Percentiles rank a stretch among this genome's conserved stretches.
phyloP scores from a whole-genome alignment of 23 tunicate species.

The Ascidia mentula region DNA sequence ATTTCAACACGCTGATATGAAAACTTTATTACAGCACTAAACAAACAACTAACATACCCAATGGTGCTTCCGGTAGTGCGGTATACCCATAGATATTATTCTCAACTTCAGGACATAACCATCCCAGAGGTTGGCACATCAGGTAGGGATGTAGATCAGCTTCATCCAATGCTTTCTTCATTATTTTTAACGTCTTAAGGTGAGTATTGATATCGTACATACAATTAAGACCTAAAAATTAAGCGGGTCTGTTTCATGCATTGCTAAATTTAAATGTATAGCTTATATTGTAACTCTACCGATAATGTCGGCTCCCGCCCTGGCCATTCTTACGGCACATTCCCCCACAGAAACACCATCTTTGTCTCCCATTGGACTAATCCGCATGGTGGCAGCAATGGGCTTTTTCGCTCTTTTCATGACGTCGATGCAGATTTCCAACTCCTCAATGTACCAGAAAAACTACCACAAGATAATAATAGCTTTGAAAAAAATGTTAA shows the following conservation, averaged over 20 bases:
- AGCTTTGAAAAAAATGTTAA: no score
- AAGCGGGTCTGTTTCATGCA: no score
- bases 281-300: no score
- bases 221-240: slow-evolving; percentile 80
- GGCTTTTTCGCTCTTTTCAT: slow-evolving; percentile 32
- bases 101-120: slow-evolving; percentile 86
- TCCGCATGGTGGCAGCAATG: slow-evolving; percentile 51
- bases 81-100: slow-evolving; percentile 47
- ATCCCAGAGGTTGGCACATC: slow-evolving; percentile 89
- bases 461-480: no score
- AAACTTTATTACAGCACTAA: no score
- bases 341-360: slow-evolving; percentile 62
- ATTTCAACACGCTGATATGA: no score
- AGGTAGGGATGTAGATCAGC: slow-evolving; percentile 66
- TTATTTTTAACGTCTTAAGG: slow-evolving; percentile 56
- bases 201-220: slow-evolving; percentile 56
- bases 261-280: no score
- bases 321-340: slow-evolving; percentile 69
- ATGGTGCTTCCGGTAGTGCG: slow-evolving; percentile 67
- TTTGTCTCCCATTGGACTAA: slow-evolving; percentile 38
- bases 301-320: slow-evolving; percentile 68
- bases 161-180: slow-evolving; percentile 60
- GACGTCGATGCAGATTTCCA: slow-evolving; percentile 49
- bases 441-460: slow-evolving; percentile 37
- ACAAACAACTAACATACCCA: slow-evolving; percentile 56